A percentile compares a stretch with the other conserved stretches of the same genome.
phyloP scores from a whole-genome alignment of 2,888 invertebrate genomes.

The Coelogynopora nodosa region DNA sequence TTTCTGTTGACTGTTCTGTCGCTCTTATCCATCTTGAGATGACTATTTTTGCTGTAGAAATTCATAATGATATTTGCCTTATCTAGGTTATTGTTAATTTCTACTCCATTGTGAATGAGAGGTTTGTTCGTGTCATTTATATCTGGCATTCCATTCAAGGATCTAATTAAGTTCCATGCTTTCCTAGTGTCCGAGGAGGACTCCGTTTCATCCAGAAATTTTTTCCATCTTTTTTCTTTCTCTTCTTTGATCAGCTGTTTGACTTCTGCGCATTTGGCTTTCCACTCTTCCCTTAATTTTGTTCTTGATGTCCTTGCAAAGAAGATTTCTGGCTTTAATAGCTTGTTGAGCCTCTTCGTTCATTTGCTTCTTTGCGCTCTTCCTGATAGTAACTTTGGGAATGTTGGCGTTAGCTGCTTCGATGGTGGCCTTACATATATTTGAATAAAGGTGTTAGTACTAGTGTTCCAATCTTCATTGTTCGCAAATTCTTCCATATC shows the following conservation, averaged over 20 bases:
- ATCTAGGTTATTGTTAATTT: too few species aligned
- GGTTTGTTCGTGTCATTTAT: too few species aligned
- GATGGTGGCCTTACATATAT: not conserved
- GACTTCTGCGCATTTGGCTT: not conserved
- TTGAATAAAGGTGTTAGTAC: not conserved
- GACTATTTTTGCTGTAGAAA: too few species aligned
- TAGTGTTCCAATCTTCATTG: not conserved
- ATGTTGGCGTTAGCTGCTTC: not conserved
- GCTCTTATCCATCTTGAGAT: too few species aligned
- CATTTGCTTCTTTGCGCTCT: not conserved
- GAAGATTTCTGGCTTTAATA: not conserved
- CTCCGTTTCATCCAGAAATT: too few species aligned
- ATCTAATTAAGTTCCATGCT: too few species aligned
- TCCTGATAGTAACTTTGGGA: not conserved
- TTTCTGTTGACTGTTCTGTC: too few species aligned
- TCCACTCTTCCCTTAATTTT: not conserved
- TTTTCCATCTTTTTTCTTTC: not conserved
- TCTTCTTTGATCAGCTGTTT: not conserved
- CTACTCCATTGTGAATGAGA: too few species aligned
- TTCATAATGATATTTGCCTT: too few species aligned
- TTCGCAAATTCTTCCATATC: not conserved
- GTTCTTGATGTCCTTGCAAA: not conserved
- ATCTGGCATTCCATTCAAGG: too few species aligned
- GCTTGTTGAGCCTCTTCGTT: not conserved
- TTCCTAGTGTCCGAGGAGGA: too few species aligned